Evolutionary conservation across 2,797 vertebrate species (phyloP).

Genomic region (Megalops cyprinoides): DNA sequence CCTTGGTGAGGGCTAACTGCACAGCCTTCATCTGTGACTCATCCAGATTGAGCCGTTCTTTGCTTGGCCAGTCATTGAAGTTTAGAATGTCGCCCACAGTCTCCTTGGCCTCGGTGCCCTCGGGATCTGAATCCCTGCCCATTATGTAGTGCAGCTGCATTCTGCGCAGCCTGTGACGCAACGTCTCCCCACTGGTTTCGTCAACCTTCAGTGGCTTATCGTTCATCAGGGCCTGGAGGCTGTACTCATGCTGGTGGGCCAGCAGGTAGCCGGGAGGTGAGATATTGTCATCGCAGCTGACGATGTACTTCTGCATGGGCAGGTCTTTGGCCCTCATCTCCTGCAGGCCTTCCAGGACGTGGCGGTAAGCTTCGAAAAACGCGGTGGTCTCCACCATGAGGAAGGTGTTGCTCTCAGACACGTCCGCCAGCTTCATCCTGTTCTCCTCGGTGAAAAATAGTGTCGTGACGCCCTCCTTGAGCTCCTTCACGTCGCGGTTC

Average conservation of each 20-base stretch:
- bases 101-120: background rate
- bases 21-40: conserved; percentile 47
- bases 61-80: conserved; percentile 44
- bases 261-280: conserved; percentile 45
- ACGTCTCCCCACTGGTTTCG: background rate
- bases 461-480: conserved; percentile 35
- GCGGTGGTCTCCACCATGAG: conserved; percentile 54
- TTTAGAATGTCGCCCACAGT: conserved; percentile 31
- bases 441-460: conserved; percentile 47
- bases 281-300: conserved; percentile 43
- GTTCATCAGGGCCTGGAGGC: conserved; percentile 38
- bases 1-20: conserved; percentile 47
- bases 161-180: background rate
- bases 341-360: conserved; percentile 53
- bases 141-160: no score
- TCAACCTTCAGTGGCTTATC: background rate
- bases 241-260: conserved; percentile 26
- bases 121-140: no score
- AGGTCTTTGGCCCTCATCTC: conserved; percentile 42
- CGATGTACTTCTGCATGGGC: conserved; percentile 51
- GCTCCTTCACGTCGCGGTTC: conserved; percentile 37
- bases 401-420: conserved; percentile 35
- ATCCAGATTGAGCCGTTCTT: conserved; percentile 45
- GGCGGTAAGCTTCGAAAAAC: conserved; percentile 55
- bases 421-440: conserved; percentile 32